Conservation (phyloP, 2,113 vertebrate species). For the Seriola dumerili region DNA sequence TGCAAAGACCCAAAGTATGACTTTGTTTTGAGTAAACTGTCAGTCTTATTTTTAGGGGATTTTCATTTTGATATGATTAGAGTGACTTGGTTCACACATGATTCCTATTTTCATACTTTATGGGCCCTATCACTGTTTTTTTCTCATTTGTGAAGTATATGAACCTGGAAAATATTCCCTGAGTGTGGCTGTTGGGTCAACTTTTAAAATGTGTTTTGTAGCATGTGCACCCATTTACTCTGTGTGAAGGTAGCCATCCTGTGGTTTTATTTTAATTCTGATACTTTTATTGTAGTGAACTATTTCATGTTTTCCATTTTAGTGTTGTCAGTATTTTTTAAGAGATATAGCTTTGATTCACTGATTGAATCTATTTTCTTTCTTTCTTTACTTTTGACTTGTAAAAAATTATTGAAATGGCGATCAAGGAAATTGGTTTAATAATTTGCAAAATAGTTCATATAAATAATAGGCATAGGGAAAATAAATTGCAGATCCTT, state of each 20-base stretch:
- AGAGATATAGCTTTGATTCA: neutral
- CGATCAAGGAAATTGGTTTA: too few relatives aligned
- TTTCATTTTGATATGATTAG: neutral
- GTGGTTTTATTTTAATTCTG: neutral
- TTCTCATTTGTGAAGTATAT: neutral
- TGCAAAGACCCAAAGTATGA: neutral
- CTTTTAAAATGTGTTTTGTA: neutral
- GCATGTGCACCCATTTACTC: neutral
- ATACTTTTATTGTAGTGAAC: neutral
- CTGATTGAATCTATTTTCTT: neutral
- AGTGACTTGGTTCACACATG: slow-evolving; percentile 5
- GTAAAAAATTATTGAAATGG: neutral
- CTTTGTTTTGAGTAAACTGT: neutral
- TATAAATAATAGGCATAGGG: neutral
- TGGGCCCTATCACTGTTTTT: neutral
- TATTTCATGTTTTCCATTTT: neutral
- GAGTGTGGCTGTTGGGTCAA: neutral
- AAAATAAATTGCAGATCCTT: slow-evolving; percentile 5
- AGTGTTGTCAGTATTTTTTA: neutral
- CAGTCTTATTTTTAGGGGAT: neutral
- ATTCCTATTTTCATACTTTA: neutral
- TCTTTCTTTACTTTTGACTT: neutral
- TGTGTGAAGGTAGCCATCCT: neutral
- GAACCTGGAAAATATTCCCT: neutral
- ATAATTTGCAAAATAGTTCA: slow-evolving; percentile 4